Evolutionary conservation across 2,113 vertebrate genomes (phyloP).

Genomic region (Aptenodytes forsteri): DNA sequence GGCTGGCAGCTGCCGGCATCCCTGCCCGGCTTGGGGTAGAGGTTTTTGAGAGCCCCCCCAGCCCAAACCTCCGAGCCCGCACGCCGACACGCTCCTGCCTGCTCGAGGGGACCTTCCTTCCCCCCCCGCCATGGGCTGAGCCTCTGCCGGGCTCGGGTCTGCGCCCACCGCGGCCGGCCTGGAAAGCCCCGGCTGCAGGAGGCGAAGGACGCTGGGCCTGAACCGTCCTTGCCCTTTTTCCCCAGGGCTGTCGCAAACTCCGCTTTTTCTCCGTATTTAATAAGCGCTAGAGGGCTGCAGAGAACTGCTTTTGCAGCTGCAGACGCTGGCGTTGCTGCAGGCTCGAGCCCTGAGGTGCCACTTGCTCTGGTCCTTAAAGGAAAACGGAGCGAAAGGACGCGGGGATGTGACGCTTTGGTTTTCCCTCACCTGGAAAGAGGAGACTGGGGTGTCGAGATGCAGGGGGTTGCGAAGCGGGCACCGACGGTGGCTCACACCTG

Average conservation of each 20-base stretch:
- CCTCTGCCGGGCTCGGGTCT: not conserved
- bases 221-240: not conserved
- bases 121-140: too few species aligned
- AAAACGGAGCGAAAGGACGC: fast-evolving
- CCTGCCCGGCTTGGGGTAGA: not conserved
- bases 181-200: not conserved
- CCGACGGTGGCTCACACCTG: fast-evolving
- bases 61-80: not conserved
- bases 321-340: fast-evolving
- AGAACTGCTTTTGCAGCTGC: not conserved
- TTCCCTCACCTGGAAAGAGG: not conserved
- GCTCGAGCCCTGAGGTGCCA: not conserved
- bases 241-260: not conserved
- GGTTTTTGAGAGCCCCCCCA: not conserved
- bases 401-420: not conserved
- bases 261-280: not conserved
- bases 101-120: not conserved
- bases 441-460: fast-evolving
- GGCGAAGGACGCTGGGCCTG: not conserved
- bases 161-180: not conserved
- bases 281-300: constrained; percentile 52
- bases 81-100: too few species aligned
- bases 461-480: fast-evolving
- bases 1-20: not conserved
- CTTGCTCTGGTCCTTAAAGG: not conserved